A percentile compares a stretch with the other conserved stretches of the same genome.
These are phyloP conservation scores for Manis crassicaudata DNA, from an alignment of 2,797 vertebrate genomes.

Conservation along the genomic window DNA sequence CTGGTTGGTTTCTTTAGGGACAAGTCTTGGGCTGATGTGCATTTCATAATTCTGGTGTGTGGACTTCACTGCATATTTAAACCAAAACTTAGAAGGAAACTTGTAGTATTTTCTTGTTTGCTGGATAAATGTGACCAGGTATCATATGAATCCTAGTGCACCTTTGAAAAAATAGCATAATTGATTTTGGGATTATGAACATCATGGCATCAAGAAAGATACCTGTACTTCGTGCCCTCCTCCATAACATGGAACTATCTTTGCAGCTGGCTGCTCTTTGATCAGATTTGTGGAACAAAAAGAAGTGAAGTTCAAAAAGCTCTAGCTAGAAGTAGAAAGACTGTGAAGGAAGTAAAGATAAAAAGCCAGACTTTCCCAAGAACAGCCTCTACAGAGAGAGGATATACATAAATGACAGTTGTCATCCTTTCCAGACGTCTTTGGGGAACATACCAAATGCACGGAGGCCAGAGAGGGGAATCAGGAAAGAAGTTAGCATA, in stretches of 20 bases:
- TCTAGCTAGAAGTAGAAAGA: background rate
- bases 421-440: background rate
- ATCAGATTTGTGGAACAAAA: background rate
- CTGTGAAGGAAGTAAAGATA: background rate
- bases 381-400: background rate
- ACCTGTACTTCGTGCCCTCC: background rate
- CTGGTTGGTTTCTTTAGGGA: background rate
- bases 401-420: background rate
- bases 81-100: background rate
- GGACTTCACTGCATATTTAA: background rate
- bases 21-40: background rate
- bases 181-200: background rate
- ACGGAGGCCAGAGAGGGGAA: background rate
- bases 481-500: background rate
- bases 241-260: background rate
- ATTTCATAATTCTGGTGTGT: background rate
- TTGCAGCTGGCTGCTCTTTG: background rate
- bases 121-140: background rate
- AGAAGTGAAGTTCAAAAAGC: background rate
- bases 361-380: background rate
- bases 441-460: background rate
- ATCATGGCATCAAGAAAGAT: background rate
- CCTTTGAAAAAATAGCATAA: background rate
- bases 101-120: background rate
- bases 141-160: background rate